Evolutionary conservation across 2,888 invertebrate species (phyloP), one percentile per base, ranked within the genome.

Genomic region (Cinara cedri): DNA sequence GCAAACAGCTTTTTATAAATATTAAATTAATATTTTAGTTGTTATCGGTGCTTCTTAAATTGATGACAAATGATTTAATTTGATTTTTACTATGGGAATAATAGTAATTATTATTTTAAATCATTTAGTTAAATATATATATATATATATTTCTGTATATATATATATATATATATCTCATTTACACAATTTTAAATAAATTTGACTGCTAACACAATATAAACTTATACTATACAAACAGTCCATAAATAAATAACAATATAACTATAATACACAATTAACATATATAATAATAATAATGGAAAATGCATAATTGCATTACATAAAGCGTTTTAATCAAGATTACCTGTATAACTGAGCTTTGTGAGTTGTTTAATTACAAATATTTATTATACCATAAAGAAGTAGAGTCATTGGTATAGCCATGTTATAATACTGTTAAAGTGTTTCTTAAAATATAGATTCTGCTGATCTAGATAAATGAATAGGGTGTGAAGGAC

Each of bases 401-500:
- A 78, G 49, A 57, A 49, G 46, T 66, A n/a, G 55, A 66, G 24
- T 66, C 34, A 76, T 68, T 57, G 66, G 66, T 76, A 68, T 57
- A 76, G 57, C 76, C 66, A 76, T 13, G 14, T 76, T 78, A 75
- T 78, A 78, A 78, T 78, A 78, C 78, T 78, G 78, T 78, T 78
- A 6, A 68, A 76, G 44, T 60, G 49, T 51, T 60, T 60, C n/a
- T 88, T 88, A 95, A 88, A 96, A 96, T 85, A 97, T 95, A 72
- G 96, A 96, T 89, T 98, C 97, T 65, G 96, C 97, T 72, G 97
- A 97, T 85, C 97, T 91, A 68, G 97, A 97, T 84, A 98, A 89
- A 86, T 98, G 97, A 83, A 97, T 93, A 46, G 98, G 98, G 90
- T 98, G 98, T 82, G 98, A 98, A 83, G 99, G 99, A 85, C 97